Conservation (phyloP, 2,888 invertebrate species). For the Rhagonycha lutea region DNA sequence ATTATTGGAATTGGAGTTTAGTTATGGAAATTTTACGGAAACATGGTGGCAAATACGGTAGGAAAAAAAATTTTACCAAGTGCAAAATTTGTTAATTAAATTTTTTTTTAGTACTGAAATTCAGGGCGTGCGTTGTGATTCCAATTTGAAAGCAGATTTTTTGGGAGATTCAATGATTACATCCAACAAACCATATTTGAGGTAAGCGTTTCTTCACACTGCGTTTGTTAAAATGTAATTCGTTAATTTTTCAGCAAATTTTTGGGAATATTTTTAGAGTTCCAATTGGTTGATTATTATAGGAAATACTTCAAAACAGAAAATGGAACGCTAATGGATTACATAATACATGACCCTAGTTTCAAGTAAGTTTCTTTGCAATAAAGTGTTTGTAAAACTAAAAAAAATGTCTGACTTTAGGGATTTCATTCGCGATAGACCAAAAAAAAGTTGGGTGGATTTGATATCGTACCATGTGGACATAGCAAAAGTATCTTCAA, state of each 20-base stretch:
- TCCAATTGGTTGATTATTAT: constrained; percentile 59
- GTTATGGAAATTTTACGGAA: constrained; percentile 40
- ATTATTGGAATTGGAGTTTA: constrained; percentile 48
- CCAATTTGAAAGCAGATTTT: constrained; percentile 57
- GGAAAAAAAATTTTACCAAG: constrained; percentile 43
- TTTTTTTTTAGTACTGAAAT: constrained; percentile 40
- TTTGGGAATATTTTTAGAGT: constrained; percentile 61
- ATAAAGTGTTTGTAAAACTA: background rate
- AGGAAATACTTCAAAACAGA: constrained; percentile 21
- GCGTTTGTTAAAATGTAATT: background rate
- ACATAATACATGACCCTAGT: constrained; percentile 36
- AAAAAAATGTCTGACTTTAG: background rate
- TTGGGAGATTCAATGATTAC: constrained; percentile 59
- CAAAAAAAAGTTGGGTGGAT: constrained; percentile 55
- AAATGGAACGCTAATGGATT: constrained; percentile 15
- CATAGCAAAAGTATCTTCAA: constrained; percentile 57
- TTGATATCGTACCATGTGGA: constrained; percentile 58
- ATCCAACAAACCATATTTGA: constrained; percentile 61
- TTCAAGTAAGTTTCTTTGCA: constrained; percentile 36
- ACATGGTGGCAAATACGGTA: constrained; percentile 60
- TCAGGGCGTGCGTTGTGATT: constrained; percentile 53
- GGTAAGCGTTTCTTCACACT: constrained; percentile 48
- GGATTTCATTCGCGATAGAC: constrained; percentile 50
- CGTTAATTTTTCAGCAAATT: constrained; percentile 58
- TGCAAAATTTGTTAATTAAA: constrained; percentile 29